Base-by-base conservation (phyloP, 1,140 invertebrate genomes). In the Phenacoccus solenopsis region DNA sequence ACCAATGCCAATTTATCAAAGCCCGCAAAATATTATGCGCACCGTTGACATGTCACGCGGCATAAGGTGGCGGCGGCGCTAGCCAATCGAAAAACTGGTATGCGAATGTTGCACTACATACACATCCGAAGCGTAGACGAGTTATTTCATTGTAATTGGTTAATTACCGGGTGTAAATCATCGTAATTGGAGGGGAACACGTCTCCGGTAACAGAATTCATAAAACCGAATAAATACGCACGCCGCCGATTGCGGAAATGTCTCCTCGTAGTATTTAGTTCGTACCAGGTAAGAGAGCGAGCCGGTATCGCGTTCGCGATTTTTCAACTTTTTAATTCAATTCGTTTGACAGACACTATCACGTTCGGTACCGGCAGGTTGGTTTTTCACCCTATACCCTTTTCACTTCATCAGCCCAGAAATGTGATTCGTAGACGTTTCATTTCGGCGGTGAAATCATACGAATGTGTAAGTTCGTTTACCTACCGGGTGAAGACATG, bases 1-100 rank as follows among this genome's bases (percentile, higher is more conserved):
- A 64, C 59, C 59, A 64, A 64, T 64, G 59, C 59, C 59, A 64
- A 64, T 64, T 64, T 64, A 64, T 64, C 59, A 64, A 64, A 64
- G 59, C 12, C 20, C 22, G 59, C 25, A 64, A 64, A 64, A 64
- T 10, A 38, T 25, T 64, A 25, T 64, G 25, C 59, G 25, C 25
- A 13, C 30, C 59, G 59, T 24, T 64, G 59, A 64, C 59, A 64
- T 64, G 59, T 64, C 59, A 64, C 59, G 59, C 59, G 25, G 59
- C 22, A n/a, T n/a, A n/a, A n/a, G n/a, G n/a, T n/a, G n/a, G n/a
- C n/a, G n/a, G n/a, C 9, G 25, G 59, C 25, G 59, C 25, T 64
- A 64, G 59, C 59, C 59, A 64, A 64, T 64, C 59, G 16, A 64
- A 64, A 64, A 10, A 64, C 59, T 64, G 10, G 59, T 64, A 64